phyloP scores from a whole-genome alignment of 2,797 vertebrate genomes.

The Lutjanus argentimaculatus region DNA sequence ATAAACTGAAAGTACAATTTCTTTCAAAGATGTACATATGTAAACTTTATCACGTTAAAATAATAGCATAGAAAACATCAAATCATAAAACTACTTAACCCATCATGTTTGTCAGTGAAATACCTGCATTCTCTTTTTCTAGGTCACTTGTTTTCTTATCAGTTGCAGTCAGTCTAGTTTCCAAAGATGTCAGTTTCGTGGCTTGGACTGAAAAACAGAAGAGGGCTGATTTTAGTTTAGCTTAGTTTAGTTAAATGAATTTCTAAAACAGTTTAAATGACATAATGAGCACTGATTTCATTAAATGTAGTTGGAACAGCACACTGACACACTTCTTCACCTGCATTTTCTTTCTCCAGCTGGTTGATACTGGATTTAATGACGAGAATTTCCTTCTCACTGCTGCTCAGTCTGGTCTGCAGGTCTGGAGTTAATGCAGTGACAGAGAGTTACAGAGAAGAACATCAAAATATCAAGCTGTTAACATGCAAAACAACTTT shows the following conservation, averaged over 20 bases:
- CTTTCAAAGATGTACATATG: too few species aligned
- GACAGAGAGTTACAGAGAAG: not conserved
- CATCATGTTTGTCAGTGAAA: not conserved
- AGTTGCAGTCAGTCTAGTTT: not conserved
- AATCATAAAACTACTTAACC: too few species aligned
- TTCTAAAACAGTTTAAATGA: not conserved
- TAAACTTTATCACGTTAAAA: too few species aligned
- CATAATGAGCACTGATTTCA: not conserved
- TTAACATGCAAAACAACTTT: not conserved
- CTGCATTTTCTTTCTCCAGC: too few species aligned
- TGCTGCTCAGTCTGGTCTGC: too few species aligned
- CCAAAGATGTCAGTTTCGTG: not conserved
- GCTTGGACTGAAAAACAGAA: not conserved
- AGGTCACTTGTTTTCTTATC: constrained; percentile 12
- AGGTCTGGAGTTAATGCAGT: too few species aligned
- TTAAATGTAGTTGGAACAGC: too few species aligned
- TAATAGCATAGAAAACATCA: too few species aligned
- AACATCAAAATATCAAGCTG: not conserved
- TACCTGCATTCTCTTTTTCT: constrained; percentile 2
- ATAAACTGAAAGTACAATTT: too few species aligned
- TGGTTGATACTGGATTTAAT: too few species aligned
- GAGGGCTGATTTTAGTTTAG: not conserved
- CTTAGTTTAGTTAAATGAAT: not conserved
- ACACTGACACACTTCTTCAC: too few species aligned
- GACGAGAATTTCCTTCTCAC: too few species aligned